These are phyloP conservation scores for Brachyrhaphis roseni DNA, from an alignment of 2,797 vertebrate genomes.

Conservation along the genomic window DNA sequence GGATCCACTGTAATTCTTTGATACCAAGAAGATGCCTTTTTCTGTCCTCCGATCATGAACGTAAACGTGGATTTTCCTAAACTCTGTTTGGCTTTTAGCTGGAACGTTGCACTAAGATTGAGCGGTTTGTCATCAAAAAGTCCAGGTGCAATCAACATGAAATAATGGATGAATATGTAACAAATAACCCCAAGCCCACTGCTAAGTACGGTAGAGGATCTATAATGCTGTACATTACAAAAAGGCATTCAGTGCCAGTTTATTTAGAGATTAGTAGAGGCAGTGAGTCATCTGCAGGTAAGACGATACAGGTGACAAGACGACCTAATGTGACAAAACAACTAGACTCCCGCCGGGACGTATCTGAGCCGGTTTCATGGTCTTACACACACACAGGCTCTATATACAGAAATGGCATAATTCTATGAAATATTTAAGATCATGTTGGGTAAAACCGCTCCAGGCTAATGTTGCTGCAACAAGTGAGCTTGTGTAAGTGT, in stretches of 20 bases:
- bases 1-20: not conserved
- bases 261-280: slow-evolving; percentile 39
- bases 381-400: slow-evolving; percentile 8
- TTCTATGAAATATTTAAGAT: slow-evolving; percentile 4
- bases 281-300: slow-evolving; percentile 70
- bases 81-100: not conserved
- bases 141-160: not conserved
- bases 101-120: not conserved
- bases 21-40: not conserved
- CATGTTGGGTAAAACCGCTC: slow-evolving; percentile 9
- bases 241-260: slow-evolving; percentile 31
- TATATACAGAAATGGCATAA: not conserved
- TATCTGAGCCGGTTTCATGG: slow-evolving; percentile 7
- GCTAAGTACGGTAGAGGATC: not conserved
- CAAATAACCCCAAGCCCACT: not conserved
- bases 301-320: slow-evolving; percentile 65
- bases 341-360: slow-evolving; percentile 7
- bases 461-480: not conserved
- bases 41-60: not conserved
- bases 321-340: slow-evolving; percentile 56
- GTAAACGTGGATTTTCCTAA: not conserved
- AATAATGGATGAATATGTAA: not conserved
- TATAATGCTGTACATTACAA: not conserved
- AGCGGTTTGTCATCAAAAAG: not conserved
- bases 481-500: not conserved